Base-by-base conservation (phyloP, 2,888 invertebrate genomes). In the Ischnus inquisitorius region DNA sequence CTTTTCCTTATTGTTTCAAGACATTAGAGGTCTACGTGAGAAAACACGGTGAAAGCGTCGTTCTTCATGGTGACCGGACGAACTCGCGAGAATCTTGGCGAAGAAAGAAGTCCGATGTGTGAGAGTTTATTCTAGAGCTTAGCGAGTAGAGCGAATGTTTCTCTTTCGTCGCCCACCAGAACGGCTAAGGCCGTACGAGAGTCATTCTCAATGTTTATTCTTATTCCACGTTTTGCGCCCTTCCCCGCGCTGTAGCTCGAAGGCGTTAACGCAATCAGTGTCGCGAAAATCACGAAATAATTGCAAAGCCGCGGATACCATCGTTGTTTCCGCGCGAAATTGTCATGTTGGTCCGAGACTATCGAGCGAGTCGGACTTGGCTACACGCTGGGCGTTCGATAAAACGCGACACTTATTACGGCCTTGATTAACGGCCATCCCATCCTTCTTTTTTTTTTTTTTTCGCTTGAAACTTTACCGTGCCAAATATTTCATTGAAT, bases 401-500 rank as follows among this genome's bases (percentile, higher is more conserved):
- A 72, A 57, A 46, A 64, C 68, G 62, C 71, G 83, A 84, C 80
- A 72, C 83, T 83, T 80, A 83, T 83, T 83, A 77, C 77, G 68
- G 65, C 62, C 16, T 67, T 67, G 46, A 80, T 80, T 64, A 74
- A 77, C 80, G 77, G 64, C 25, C 48, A 76, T 62, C 6, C 71
- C 34, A 14, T 25, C 51, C 68, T 60, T 71, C 62, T 72, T 34
- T 34, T 4, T 34, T 34, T 34, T 34, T 34, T 34, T 41, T 54
- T 43, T 34, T 34, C 39, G 54, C 41, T 54, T n/a, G 34, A 51
- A 69, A 81, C 41, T 57, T 46, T 78, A 74, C 81, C 78, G 84
- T 81, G 84, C 84, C 84, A 81, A 84, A 81, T 81, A 75, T 84
- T 78, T 75, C 81, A 78, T 65, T 81, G 64, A 81, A 84, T 75